Conservation (phyloP, 2,113 vertebrate species). For the Spilogale gracilis region DNA sequence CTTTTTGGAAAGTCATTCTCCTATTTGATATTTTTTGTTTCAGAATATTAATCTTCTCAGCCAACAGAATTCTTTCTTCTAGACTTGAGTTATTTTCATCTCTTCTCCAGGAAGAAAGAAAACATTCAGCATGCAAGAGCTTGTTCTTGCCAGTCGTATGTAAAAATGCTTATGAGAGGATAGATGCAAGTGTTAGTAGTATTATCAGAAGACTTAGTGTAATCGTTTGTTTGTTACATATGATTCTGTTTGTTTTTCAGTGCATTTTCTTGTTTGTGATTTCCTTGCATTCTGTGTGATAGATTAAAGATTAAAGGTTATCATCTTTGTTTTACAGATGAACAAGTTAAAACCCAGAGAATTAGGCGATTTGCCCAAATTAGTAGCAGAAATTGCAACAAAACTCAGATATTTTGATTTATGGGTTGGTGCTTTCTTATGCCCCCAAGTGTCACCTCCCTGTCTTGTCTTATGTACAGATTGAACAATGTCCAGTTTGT, state of each 20-base stretch:
- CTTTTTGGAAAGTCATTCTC: not conserved
- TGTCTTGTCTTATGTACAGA: not conserved
- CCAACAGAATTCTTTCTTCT: not conserved
- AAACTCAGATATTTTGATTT: not conserved
- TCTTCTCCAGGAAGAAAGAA: not conserved
- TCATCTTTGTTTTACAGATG: not conserved
- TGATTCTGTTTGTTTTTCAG: not conserved
- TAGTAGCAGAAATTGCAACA: not conserved
- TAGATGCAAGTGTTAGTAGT: not conserved
- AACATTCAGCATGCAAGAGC: not conserved
- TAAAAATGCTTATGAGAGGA: not conserved
- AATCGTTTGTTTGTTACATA: not conserved
- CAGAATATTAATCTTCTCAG: not conserved
- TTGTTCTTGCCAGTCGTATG: not conserved
- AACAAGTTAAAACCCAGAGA: not conserved
- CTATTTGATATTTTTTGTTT: not conserved
- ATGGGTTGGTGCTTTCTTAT: not conserved
- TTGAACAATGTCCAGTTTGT: not conserved
- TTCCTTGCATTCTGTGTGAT: not conserved
- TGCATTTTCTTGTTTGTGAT: not conserved
- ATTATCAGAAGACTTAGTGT: not conserved
- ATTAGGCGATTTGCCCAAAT: not conserved
- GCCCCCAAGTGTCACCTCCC: not conserved
- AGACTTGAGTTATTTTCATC: not conserved
- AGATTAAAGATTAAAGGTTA: not conserved